phyloP scores from a whole-genome alignment of 2,888 invertebrate species.

The Xestia ashworthii region DNA sequence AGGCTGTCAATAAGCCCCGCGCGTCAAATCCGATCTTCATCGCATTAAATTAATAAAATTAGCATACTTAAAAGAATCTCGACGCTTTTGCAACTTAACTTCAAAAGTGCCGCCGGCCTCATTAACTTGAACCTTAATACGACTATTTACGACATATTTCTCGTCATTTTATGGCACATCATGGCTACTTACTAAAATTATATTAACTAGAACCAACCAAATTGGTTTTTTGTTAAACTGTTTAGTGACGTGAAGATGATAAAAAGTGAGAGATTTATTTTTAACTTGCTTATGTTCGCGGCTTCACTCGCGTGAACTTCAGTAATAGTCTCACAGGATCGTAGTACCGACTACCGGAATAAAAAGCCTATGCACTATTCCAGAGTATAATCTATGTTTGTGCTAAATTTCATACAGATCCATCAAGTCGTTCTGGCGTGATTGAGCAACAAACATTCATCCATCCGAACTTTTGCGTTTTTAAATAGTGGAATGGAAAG shows the following conservation, averaged over 20 bases:
- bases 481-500: background rate
- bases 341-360: background rate
- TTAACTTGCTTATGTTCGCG: conserved; percentile 12
- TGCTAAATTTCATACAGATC: background rate
- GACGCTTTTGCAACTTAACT: conserved; percentile 68
- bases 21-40: conserved; percentile 70
- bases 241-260: conserved; percentile 53
- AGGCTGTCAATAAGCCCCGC: conserved; percentile 66
- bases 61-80: conserved; percentile 71
- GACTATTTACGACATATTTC: conserved; percentile 72
- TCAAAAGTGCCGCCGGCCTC: conserved; percentile 68
- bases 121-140: conserved; percentile 74
- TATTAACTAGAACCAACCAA: conserved; percentile 62
- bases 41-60: conserved; percentile 76
- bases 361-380: background rate
- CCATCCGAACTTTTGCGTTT: background rate
- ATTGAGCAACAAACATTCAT: background rate
- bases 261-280: conserved; percentile 54
- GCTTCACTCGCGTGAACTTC: background rate
- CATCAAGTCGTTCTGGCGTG: background rate
- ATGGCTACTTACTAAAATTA: conserved; percentile 72
- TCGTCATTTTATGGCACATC: conserved; percentile 70
- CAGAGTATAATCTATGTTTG: background rate
- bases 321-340: background rate
- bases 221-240: conserved; percentile 55